Base-by-base conservation (phyloP, 2,797 vertebrate species). In the Avahi laniger region DNA sequence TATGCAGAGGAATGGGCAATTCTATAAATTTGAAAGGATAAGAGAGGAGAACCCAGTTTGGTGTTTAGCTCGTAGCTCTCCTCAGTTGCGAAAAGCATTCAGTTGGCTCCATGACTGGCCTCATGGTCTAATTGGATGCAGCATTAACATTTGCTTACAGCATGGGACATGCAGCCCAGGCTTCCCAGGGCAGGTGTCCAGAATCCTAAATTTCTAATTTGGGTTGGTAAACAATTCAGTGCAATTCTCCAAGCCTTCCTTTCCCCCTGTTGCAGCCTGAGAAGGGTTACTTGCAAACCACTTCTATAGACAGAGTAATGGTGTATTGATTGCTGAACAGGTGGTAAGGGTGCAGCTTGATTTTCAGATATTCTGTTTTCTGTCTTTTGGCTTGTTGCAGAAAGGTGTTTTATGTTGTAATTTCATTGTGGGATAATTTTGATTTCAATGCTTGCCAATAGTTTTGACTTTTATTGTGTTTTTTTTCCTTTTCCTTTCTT, bases 311-410 rank as follows among this genome's bases (percentile, higher is more conserved):
- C 96, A 20, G 20, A 89, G 96, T 97, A 97, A 83, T 93, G 91
- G 90, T 75, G 20, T 97, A 98, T 96, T 98, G 98, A 98, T 98
- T 98, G 97, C 87, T 96, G 96, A 98, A 96, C 94, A 94, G 93
- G 79, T 94, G 91, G 89, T 93, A 72, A 63, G 78, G 87, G 33
- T 95, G 20, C 81, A 93, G 96, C 98, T 98, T 98, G 95, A 96
- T 97, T 98, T 97, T 98, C 97, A 97, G 97, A 93, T 97, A 89
- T 98, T 98, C 90, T 85, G 50, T 87, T 98, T 98, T 98, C 76
- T 96, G 91, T 91, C 88, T 89, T 95, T 97, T 80, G 96, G 67
- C 82, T 98, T 95, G 41, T 98, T 95, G 95, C 78, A 97, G 88
- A 93, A 97, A 97, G 93, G 82, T 79, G 93, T 98, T 98, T 96